Base-by-base conservation (phyloP, 2,113 vertebrate genomes). In the Pteruthius melanotis region DNA sequence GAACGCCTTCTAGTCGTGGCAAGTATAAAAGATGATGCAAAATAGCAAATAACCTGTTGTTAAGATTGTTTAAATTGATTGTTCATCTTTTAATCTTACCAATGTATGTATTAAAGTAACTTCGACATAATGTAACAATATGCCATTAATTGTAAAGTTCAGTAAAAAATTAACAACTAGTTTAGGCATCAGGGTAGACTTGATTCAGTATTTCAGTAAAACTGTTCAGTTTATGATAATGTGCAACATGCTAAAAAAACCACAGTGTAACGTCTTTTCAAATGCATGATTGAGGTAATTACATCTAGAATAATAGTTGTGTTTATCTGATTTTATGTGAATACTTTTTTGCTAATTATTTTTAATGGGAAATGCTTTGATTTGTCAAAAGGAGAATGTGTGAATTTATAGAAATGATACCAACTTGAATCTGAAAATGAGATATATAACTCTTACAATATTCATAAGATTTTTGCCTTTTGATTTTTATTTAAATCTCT, bases 1-100 rank as follows among this genome's bases (percentile, higher is more conserved):
- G 98, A 95, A 99, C 99, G 0, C 98, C 99, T 83, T 99, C 99
- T 50, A 99, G 99, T 98, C 98, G 99, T 97, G 99, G 99, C 99
- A 96, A 94, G 98, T 91, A 96, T 54, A 87, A 74, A 35, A 72
- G 13, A 78, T 66, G 11, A 33, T 47, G 24, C 18, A 83, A 33
- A 50, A 20, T 28, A 89, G 30, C 17, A 47, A 82, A 52, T 72
- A 88, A 31, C 31, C 6, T 63, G 9, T 59, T 63, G 21, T 77
- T 49, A 53, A 82, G n/a, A 27, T 76, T 77, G 23, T 50, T 60
- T 72, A 45, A 40, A 49, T 60, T 44, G 57, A 22, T 22, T 60
- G 18, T 44, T 85, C 2, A 2, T 61, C 22, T 83, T 85, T 72
- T 50, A 47, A 31, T 40, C 28, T 82, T 50, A 71, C 1, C 8